These are phyloP conservation scores for Junonia oenone DNA, from an alignment of 2,888 invertebrate genomes.

Conservation along the genomic window DNA sequence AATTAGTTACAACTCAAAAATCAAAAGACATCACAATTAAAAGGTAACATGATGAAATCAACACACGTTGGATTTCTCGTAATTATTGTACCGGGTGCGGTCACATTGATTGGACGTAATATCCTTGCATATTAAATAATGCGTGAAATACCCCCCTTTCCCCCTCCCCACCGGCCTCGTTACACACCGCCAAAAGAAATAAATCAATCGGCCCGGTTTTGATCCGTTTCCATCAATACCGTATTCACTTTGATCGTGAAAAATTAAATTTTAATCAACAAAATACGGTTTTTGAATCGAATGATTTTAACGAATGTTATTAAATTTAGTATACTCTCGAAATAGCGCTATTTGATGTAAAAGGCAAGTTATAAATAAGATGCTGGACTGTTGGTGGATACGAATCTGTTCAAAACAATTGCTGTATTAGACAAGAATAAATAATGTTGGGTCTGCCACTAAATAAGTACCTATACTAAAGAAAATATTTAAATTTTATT, in stretches of 20 bases:
- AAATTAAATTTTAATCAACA: conserved; percentile 9
- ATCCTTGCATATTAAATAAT: conserved; percentile 18
- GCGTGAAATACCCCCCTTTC: conserved; percentile 7
- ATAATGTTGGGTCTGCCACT: no score
- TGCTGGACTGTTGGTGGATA: no score
- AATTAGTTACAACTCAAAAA: no score
- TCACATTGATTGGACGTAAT: conserved; percentile 10
- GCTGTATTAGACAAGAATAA: no score
- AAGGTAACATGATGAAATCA: background rate
- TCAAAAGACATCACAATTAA: no score
- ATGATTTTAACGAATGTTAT: background rate
- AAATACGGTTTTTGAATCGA: background rate
- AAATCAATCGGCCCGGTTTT: conserved; percentile 7
- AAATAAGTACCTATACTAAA: no score
- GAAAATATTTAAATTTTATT: no score
- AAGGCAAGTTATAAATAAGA: no score
- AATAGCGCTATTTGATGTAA: background rate
- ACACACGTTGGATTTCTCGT: background rate
- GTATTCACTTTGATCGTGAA: conserved; percentile 8
- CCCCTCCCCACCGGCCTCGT: conserved; percentile 9
- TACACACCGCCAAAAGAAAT: conserved; percentile 15
- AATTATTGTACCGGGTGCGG: background rate
- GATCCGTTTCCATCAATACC: conserved; percentile 10
- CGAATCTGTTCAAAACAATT: no score
- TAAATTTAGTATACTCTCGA: background rate